Percentiles rank a stretch among this genome's conserved stretches.
Evolutionary conservation across 2,797 vertebrate genomes (phyloP).

Genomic region (Alcedo quadribrachys): DNA sequence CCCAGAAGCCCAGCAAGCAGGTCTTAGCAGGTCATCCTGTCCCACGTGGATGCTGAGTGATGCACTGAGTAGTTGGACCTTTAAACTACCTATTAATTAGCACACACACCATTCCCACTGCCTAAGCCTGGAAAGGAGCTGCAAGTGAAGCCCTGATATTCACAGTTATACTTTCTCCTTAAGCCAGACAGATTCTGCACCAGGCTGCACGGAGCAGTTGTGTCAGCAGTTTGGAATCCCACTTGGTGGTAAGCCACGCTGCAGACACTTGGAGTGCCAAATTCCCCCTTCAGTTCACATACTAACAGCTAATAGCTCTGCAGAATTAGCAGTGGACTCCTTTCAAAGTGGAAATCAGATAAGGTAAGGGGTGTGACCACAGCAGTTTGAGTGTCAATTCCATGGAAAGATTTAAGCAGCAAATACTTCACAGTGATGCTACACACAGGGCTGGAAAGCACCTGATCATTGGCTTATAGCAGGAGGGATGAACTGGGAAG

Average conservation of each 20-base stretch:
- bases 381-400: background rate
- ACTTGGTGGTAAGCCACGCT: background rate
- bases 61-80: background rate
- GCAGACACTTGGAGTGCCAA: fast-evolving
- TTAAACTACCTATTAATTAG: background rate
- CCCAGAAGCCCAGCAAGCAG: background rate
- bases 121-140: background rate
- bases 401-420: background rate
- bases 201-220: fast-evolving
- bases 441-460: background rate
- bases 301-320: background rate
- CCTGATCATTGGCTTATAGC: background rate
- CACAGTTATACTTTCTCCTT: background rate
- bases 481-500: background rate
- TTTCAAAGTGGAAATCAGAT: background rate
- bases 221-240: background rate
- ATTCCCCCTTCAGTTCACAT: background rate
- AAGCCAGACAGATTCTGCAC: background rate
- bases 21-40: background rate
- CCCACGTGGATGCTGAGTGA: fast-evolving
- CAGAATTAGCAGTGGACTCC: background rate
- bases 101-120: background rate
- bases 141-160: background rate
- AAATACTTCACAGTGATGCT: background rate
- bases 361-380: background rate